Evolutionary conservation across 2,113 vertebrate species (phyloP).

Genomic region (Bucco capensis): DNA sequence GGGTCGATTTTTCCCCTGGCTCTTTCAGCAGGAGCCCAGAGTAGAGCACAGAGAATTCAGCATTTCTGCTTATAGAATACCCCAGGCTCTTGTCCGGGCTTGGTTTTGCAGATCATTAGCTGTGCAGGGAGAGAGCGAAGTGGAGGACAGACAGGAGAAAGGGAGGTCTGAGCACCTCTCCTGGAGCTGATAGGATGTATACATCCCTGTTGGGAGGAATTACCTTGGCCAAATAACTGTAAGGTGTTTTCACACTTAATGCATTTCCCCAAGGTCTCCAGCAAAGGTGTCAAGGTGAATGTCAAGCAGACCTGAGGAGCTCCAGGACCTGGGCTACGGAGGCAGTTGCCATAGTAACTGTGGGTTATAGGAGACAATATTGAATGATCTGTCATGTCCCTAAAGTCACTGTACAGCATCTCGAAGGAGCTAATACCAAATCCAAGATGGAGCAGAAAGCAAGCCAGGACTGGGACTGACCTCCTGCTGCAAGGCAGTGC

Average conservation of each 20-base stretch:
- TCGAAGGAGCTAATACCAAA: background rate
- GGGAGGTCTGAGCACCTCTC: background rate
- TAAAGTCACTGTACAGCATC: background rate
- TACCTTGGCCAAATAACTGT: background rate
- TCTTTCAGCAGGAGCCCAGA: background rate
- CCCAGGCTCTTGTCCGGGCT: background rate
- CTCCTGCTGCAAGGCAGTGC: background rate
- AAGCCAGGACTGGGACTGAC: background rate
- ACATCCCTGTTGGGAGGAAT: background rate
- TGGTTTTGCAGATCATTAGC: background rate
- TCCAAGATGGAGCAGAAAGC: background rate
- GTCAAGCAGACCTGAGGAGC: constrained; percentile 5
- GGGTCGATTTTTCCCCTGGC: background rate
- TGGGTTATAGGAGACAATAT: background rate
- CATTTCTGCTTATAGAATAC: background rate
- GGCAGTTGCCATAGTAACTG: constrained; percentile 38
- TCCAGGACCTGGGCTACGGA: constrained; percentile 1
- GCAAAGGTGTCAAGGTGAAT: constrained; percentile 27
- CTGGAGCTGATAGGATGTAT: background rate
- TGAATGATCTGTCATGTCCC: constrained; percentile 41
- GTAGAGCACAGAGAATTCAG: background rate
- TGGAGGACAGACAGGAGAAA: rapidly evolving
- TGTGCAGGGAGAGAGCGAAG: background rate
- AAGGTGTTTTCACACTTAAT: background rate
- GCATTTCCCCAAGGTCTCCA: background rate